Evolutionary conservation across 2,888 invertebrate species (phyloP).

Genomic region (Alentia gelatinosa): DNA sequence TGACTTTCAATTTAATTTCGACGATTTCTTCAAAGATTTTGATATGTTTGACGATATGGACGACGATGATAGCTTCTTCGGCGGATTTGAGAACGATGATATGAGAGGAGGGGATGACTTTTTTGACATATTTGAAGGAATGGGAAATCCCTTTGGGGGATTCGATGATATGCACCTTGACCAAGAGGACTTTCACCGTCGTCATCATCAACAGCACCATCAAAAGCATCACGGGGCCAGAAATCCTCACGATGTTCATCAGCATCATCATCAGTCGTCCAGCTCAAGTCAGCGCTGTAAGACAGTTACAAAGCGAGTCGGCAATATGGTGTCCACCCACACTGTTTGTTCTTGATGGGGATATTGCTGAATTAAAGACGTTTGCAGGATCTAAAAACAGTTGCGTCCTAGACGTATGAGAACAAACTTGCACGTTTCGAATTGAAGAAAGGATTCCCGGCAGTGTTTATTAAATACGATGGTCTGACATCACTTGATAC

Average conservation of each 20-base stretch:
- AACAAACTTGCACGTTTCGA: too few relatives aligned
- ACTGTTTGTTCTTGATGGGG: conserved; percentile 70
- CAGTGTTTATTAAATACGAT: too few relatives aligned
- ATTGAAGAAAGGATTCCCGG: too few relatives aligned
- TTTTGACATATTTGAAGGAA: conserved; percentile 69
- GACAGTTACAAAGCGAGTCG: conserved; percentile 75
- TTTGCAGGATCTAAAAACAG: neutral
- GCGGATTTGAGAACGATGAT: conserved; percentile 77
- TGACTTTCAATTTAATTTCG: conserved; percentile 79
- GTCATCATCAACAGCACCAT: conserved; percentile 50
- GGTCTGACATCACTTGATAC: too few relatives aligned
- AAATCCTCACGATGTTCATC: neutral
- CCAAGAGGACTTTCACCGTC: conserved; percentile 58
- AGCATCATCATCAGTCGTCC: neutral
- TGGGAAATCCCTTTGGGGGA: conserved; percentile 55
- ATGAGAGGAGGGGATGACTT: conserved; percentile 75
- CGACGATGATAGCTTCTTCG: conserved; percentile 74
- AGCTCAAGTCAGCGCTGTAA: conserved; percentile 68
- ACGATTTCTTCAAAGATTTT: conserved; percentile 77
- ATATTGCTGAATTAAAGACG: neutral
- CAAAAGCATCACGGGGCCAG: conserved; percentile 19
- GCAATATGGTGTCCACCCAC: conserved; percentile 76
- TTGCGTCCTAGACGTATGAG: neutral
- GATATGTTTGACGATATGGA: conserved; percentile 70
- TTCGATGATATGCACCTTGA: conserved; percentile 58